Evolutionary conservation across 2,113 vertebrate species (phyloP), one percentile per base, ranked within the genome.

Genomic region (Daubentonia madagascariensis): DNA sequence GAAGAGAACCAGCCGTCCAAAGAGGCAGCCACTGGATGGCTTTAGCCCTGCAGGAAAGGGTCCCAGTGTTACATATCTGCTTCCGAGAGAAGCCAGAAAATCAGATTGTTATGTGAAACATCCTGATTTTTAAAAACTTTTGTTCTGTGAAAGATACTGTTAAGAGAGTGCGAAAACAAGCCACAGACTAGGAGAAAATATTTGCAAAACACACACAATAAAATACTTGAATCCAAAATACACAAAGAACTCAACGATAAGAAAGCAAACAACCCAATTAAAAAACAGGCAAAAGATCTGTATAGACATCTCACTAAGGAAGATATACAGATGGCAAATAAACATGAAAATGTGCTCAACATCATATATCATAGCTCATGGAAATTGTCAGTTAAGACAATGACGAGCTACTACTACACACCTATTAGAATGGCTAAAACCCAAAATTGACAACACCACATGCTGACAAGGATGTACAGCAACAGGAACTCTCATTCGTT

Each of bases 241-340:
- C 37, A n/a, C 25, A 80, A 79, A 94, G 43, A 54, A 76, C 25
- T 75, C 73, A 59, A 61, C 40, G 73, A 20, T 70, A 68, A 79
- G 48, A 70, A 89, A 95, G 76, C 18, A 54, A 92, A 89, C 16
- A 57, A 22, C 16, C 32, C n/a, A 45, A 75, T 48, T 75, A 52
- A 90, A 73, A 97, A 90, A 84, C 25, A 32, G 40, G 65, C 40
- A 78, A 94, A 96, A 92, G 43, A 48, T 79, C 73, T 54, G 79
- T 84, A 90, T 14, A 93, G 70, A 88, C 6, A 40, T 40, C 1
- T 73, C 30, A 45, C 28, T 59, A 73, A 94, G 65, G 72, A 93
- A 86, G 48, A 79, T 67, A 43, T 11, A 20, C 18, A 79, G 87
- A 43, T 78, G 48, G 40, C 20, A 59, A 25, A 83, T 48, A 73